Conservation (phyloP, 2,113 vertebrate genomes). For the Anolis carolinensis region DNA sequence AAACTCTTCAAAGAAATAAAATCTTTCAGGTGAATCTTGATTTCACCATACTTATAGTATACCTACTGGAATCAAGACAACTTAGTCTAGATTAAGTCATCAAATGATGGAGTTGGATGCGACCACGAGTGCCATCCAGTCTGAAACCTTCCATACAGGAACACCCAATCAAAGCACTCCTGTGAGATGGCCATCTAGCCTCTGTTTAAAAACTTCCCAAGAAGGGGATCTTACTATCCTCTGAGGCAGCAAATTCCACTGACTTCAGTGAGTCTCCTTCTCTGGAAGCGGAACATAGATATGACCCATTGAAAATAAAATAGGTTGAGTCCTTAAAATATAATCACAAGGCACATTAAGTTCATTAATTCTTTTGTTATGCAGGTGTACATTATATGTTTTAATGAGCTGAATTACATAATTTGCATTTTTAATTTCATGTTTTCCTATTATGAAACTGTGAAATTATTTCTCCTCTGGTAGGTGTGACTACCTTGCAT, state of each 20-base stretch:
- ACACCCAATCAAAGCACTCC: too few relatives aligned
- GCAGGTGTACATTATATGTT: background rate
- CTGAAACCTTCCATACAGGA: too few relatives aligned
- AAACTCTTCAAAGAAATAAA: background rate
- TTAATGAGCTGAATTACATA: background rate
- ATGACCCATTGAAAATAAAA: background rate
- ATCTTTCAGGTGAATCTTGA: background rate
- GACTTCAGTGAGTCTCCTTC: background rate
- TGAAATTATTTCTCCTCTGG: background rate
- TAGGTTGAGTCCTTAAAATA: background rate
- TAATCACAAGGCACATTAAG: background rate
- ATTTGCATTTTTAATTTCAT: background rate
- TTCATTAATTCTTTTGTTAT: background rate
- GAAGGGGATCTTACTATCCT: too few relatives aligned
- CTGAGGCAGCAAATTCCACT: background rate
- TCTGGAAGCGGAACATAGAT: background rate
- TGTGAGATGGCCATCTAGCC: too few relatives aligned
- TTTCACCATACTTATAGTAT: background rate
- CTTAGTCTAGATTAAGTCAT: too few relatives aligned
- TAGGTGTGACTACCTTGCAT: background rate
- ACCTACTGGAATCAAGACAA: background rate
- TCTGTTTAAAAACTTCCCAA: too few relatives aligned
- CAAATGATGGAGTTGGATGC: too few relatives aligned
- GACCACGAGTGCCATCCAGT: too few relatives aligned
- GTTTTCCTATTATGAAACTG: background rate